These are phyloP conservation scores for Hipposideros armiger DNA, from an alignment of 2,113 vertebrate species.

Conservation along the genomic window DNA sequence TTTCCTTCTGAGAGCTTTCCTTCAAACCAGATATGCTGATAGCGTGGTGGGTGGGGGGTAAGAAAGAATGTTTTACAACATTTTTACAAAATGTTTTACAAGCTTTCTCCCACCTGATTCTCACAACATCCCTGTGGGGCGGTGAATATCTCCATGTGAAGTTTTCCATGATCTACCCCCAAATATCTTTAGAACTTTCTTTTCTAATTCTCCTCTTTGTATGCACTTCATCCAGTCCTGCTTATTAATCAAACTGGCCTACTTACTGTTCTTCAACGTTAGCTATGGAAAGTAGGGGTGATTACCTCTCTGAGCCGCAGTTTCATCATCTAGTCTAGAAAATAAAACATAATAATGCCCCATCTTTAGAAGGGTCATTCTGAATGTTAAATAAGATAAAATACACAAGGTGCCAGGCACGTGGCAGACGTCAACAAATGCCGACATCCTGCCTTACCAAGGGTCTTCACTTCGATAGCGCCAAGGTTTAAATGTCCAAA, in stretches of 20 bases:
- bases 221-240: not conserved
- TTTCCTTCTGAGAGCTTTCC: not conserved
- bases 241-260: not conserved
- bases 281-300: not conserved
- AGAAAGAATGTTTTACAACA: not conserved
- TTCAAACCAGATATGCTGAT: not conserved
- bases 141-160: not conserved
- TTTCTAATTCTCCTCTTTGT: not conserved
- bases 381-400: conserved; percentile 5
- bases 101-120: not conserved
- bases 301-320: not conserved
- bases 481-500: not conserved
- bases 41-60: not conserved
- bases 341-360: not conserved
- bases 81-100: not conserved
- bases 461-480: not conserved
- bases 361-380: not conserved
- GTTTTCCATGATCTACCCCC: not conserved
- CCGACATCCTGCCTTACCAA: not conserved
- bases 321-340: not conserved
- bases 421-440: not conserved
- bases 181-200: not conserved
- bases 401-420: not conserved
- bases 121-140: not conserved
- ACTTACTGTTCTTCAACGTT: not conserved